Base-by-base conservation (phyloP, 1,140 invertebrate genomes). In the Brachionus manjavacas region DNA sequence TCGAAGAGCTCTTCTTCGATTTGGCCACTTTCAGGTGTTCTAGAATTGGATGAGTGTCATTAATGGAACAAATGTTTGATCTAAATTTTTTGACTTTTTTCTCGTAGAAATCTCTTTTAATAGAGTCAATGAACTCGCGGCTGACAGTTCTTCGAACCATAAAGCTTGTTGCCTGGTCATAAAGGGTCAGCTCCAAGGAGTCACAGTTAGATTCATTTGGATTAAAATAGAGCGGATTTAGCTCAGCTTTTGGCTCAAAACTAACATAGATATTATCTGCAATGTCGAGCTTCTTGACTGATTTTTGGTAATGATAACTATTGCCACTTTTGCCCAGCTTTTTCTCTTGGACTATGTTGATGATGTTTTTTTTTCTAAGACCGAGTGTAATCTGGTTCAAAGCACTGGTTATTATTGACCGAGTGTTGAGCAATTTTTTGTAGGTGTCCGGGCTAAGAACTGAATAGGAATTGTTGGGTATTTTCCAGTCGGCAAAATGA, bases 291-390 rank as follows among this genome's bases (percentile, higher is more conserved):
- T 76, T 76, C 52, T 49, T 46, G 7, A 76, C 23, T 49, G 46
- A 25, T 49, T 76, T 76, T 49, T 76, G 72, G 46, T 76, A 76
- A 35, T 76, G 49, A 28, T 76, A 76, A 23, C 72, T 76, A 14
- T 76, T 76, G 23, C 72, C 72, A 76, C 12, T 76, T 49, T 35
- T 28, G 31, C 72, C 72, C 7, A 76, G 72, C 41, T 49, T 76
- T 76, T 76, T 76, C 72, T 76, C 72, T 49, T 76, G 72, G 12
- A 76, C 72, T n/a, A 76, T 49, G 20, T 76, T 76, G 14, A 76
- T 76, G 46, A 49, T 49, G 23, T 46, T 49, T 25, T 11, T 35
- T 25, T 46, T 49, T n/a, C 9, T 76, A 8, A 76, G 23, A 25
- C 46, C 25, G 12, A n/a, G 9, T 25, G 28, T 76, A 14, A 76